Percentiles rank a stretch among this genome's conserved stretches.
phyloP scores from a whole-genome alignment of 1,140 invertebrate genomes.

The Colletes gigas region DNA sequence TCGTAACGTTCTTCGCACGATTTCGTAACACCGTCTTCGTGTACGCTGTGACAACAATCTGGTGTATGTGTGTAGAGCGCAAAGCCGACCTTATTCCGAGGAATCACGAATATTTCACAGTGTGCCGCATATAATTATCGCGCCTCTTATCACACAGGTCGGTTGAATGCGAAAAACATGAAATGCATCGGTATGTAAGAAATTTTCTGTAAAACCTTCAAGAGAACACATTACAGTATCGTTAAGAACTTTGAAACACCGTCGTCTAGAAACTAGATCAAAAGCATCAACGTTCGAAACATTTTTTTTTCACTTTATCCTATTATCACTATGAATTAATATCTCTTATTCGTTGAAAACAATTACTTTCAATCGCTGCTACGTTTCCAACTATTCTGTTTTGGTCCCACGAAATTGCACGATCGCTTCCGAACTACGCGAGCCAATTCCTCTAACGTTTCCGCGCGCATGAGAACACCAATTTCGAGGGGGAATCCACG shows the following conservation, averaged over 20 bases:
- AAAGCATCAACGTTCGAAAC: not conserved
- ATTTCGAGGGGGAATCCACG: constrained; percentile 46
- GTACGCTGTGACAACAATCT: constrained; percentile 55
- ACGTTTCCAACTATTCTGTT: constrained; percentile 11
- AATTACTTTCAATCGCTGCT: constrained; percentile 48
- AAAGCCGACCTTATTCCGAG: constrained; percentile 60
- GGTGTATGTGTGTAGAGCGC: constrained; percentile 44
- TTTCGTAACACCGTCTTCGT: constrained; percentile 25
- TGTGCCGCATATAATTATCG: not conserved
- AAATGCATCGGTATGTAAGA: not conserved
- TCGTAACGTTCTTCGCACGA: constrained; percentile 28
- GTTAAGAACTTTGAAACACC: not conserved
- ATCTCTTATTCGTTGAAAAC: constrained; percentile 15
- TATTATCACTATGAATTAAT: constrained; percentile 6
- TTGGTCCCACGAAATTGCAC: constrained; percentile 74
- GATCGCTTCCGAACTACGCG: constrained; percentile 45
- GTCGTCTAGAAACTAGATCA: constrained; percentile 6
- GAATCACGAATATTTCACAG: constrained; percentile 32
- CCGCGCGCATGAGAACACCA: constrained; percentile 14
- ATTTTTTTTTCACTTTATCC: not conserved
- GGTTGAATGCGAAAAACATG: not conserved
- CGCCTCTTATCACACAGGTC: not conserved
- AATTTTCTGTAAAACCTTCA: not conserved
- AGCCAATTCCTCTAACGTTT: not conserved
- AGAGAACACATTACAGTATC: constrained; percentile 19